These are phyloP conservation scores for Adelosebastes latens DNA, from an alignment of 2,797 vertebrate genomes.

Conservation along the genomic window DNA sequence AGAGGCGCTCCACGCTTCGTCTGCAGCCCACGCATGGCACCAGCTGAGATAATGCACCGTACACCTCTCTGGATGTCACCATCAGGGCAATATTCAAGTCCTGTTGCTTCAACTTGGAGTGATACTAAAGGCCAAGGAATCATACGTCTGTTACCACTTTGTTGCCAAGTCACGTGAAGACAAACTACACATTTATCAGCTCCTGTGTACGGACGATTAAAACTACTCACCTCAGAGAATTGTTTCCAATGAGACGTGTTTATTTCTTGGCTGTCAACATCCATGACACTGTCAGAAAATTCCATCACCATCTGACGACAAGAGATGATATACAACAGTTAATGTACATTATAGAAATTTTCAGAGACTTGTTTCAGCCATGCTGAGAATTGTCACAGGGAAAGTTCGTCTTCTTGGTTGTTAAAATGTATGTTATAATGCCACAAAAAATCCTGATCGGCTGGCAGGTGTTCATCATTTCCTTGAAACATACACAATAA, in stretches of 20 bases:
- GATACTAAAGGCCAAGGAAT: slow-evolving; percentile 79
- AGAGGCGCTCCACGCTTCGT: slow-evolving; percentile 95
- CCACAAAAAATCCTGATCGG: not conserved
- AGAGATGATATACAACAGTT: not conserved
- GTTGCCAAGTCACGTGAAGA: not conserved
- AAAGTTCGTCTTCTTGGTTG: not conserved
- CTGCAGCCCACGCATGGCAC: slow-evolving; percentile 97
- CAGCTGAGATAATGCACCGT: slow-evolving; percentile 91
- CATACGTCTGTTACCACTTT: slow-evolving; percentile 1
- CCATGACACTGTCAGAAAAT: slow-evolving; percentile 92
- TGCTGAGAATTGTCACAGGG: not conserved
- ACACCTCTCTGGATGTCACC: slow-evolving; percentile 93
- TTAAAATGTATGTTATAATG: not conserved
- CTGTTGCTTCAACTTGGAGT: slow-evolving; percentile 93
- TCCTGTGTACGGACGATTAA: not conserved
- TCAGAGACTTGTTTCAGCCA: not conserved
- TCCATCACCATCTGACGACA: slow-evolving; percentile 96
- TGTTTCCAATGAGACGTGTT: slow-evolving; percentile 90
- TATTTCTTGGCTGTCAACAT: slow-evolving; percentile 89
- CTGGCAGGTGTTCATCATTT: not conserved
- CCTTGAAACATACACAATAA: not conserved
- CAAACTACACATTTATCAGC: not conserved
- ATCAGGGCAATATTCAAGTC: slow-evolving; percentile 92
- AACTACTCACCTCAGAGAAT: slow-evolving; percentile 90
- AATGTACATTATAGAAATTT: not conserved